phyloP scores from a whole-genome alignment of 2,113 vertebrate species.

The Oreochromis niloticus region DNA sequence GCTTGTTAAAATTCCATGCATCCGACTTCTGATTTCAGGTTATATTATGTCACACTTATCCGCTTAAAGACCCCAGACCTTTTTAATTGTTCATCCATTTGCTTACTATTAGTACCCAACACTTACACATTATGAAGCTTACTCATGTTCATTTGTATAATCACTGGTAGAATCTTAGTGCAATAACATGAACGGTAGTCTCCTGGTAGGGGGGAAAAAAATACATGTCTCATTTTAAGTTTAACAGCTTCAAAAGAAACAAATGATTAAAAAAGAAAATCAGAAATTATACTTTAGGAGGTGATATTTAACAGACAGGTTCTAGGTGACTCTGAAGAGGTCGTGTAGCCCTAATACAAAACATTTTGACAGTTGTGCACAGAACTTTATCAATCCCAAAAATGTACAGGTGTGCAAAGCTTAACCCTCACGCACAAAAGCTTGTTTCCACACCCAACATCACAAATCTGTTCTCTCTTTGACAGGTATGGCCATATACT shows the following conservation, averaged over 20 bases:
- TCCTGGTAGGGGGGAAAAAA: neutral
- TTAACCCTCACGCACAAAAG: neutral
- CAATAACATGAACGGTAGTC: neutral
- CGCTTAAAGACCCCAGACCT: neutral
- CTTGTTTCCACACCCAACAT: slow-evolving; percentile 5
- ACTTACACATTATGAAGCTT: neutral
- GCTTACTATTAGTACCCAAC: neutral
- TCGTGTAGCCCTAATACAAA: neutral
- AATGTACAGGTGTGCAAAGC: neutral
- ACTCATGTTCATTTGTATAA: neutral
- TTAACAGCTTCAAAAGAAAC: neutral
- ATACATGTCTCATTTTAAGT: neutral
- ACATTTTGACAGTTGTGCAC: neutral
- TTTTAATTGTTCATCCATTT: neutral
- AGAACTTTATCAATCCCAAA: neutral
- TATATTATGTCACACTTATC: neutral
- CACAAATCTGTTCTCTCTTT: slow-evolving; percentile 13
- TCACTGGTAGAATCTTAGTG: neutral
- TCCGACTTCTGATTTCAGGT: neutral
- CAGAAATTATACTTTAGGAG: neutral
- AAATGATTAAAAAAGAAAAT: neutral
- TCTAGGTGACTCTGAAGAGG: neutral
- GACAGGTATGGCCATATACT: slow-evolving; percentile 46
- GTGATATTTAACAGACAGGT: neutral
- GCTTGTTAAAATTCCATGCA: neutral